Percentiles rank a stretch among this genome's conserved stretches.
Conservation (phyloP, 1,140 invertebrate species). For the Diabrotica undecimpunctata region DNA sequence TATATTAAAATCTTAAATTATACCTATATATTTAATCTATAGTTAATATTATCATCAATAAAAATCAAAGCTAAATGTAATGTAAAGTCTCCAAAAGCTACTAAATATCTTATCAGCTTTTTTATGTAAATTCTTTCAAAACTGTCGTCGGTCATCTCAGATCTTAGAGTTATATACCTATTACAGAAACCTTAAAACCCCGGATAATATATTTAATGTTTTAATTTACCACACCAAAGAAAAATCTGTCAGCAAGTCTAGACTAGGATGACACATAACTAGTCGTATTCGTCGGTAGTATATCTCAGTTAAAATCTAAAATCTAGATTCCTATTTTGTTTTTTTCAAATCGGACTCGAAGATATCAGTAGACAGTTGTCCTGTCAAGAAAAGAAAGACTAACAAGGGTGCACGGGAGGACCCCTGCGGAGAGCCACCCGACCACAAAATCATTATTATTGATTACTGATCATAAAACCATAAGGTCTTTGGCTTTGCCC, state of each 20-base stretch:
- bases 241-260: slow-evolving; percentile 22
- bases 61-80: too few relatives aligned
- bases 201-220: slow-evolving; percentile 15
- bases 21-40: too few relatives aligned
- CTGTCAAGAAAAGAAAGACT: slow-evolving; percentile 27
- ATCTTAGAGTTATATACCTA: slow-evolving; percentile 8
- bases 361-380: slow-evolving; percentile 24
- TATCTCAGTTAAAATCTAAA: slow-evolving; percentile 17
- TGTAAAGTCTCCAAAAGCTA: too few relatives aligned
- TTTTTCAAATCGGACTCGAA: slow-evolving; percentile 22
- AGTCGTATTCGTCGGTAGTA: background rate
- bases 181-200: slow-evolving; percentile 11
- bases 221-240: slow-evolving; percentile 7
- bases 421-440: slow-evolving; percentile 29
- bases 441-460: slow-evolving; percentile 34
- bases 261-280: slow-evolving; percentile 17
- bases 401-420: slow-evolving; percentile 29
- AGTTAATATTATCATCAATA: too few relatives aligned
- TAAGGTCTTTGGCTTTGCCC: background rate
- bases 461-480: slow-evolving; percentile 30
- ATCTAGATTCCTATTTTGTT: slow-evolving; percentile 5
- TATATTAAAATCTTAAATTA: too few relatives aligned
- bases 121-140: background rate
- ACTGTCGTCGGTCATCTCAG: slow-evolving; percentile 7
- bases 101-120: too few relatives aligned